Conservation (phyloP, 1,140 invertebrate species). For the Aphaenogaster floridana region DNA sequence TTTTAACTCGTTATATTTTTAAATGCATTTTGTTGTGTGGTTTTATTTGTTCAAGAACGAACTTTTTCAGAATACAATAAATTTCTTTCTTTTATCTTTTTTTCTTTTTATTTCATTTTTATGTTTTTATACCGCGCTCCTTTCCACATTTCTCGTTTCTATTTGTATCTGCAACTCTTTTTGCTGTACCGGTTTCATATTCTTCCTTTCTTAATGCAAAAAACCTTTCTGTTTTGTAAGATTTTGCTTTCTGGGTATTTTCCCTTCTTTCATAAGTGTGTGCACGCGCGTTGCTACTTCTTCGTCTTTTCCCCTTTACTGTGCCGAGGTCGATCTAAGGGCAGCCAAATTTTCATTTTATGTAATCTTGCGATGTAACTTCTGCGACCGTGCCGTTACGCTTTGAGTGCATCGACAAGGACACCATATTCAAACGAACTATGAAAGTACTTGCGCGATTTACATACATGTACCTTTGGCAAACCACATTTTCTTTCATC, state of each 20-base stretch:
- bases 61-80: background rate
- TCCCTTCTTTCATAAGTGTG: background rate
- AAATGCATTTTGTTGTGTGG: background rate
- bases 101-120: background rate
- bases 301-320: background rate
- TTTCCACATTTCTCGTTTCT: slow-evolving; percentile 19
- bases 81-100: background rate
- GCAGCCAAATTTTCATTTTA: slow-evolving; percentile 78
- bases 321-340: slow-evolving; percentile 73
- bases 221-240: slow-evolving; percentile 1
- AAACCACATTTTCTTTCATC: slow-evolving; percentile 36
- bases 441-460: background rate
- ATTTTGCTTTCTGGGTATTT: background rate
- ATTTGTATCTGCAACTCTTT: background rate
- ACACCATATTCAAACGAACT: background rate
- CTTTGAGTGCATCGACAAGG: slow-evolving; percentile 33
- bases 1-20: slow-evolving; percentile 24
- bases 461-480: slow-evolving; percentile 35
- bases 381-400: slow-evolving; percentile 52
- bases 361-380: slow-evolving; percentile 80
- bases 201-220: slow-evolving; percentile 14
- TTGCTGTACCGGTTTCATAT: background rate
- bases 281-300: slow-evolving; percentile 28
- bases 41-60: background rate
- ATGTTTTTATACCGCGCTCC: background rate